Evolutionary conservation across 2,888 invertebrate species (phyloP).

Genomic region (Agrotis clavis): DNA sequence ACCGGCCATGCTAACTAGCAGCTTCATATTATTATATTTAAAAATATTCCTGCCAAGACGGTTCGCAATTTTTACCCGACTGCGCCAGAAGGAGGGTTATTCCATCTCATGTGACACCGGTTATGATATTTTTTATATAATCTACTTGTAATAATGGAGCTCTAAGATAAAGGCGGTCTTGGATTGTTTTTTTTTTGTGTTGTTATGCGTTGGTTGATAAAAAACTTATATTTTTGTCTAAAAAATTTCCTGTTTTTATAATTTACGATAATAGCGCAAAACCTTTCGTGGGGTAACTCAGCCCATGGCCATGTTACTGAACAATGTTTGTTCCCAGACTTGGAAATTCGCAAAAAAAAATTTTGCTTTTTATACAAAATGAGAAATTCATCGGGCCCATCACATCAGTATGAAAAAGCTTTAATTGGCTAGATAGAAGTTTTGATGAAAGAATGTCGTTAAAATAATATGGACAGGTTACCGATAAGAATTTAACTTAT

Average conservation of each 20-base stretch:
- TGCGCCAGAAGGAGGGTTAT: too few relatives aligned
- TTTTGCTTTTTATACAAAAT: too few relatives aligned
- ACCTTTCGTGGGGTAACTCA: too few relatives aligned
- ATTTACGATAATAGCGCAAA: too few relatives aligned
- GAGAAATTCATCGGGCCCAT: too few relatives aligned
- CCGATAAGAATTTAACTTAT: too few relatives aligned
- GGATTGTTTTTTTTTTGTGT: conserved; percentile 13
- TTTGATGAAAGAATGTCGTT: neutral
- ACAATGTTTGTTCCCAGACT: too few relatives aligned
- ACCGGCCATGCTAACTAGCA: neutral
- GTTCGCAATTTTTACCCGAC: conserved; percentile 47
- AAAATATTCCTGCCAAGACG: conserved; percentile 24
- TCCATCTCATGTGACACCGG: conserved; percentile 34
- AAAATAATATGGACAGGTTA: neutral
- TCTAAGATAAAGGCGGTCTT: conserved; percentile 26
- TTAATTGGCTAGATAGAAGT: neutral
- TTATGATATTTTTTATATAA: conserved; percentile 39
- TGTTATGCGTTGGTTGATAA: conserved; percentile 17
- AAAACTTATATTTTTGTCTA: conserved; percentile 11
- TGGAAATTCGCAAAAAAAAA: too few relatives aligned
- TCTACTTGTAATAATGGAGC: conserved; percentile 31
- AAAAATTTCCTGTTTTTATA: neutral
- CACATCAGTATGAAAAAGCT: too few relatives aligned
- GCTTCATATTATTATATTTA: neutral
- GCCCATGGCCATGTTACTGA: too few relatives aligned